These are phyloP conservation scores for Drosophila baimaii DNA, from an alignment of 1,140 invertebrate species.

Conservation along the genomic window DNA sequence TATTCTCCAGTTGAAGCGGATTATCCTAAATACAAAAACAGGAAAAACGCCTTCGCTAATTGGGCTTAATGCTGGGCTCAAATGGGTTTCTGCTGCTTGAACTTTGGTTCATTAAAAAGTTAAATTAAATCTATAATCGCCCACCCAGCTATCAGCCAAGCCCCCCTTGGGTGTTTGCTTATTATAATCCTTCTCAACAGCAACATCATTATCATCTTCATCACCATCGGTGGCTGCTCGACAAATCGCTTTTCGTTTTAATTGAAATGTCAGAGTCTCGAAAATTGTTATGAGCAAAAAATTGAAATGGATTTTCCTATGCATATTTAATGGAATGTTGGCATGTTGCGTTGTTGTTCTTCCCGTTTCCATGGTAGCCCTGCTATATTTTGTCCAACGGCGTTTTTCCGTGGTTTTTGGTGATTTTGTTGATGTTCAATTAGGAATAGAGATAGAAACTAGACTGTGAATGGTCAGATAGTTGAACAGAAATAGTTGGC, in stretches of 20 bases:
- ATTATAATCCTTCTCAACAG: constrained; percentile 41
- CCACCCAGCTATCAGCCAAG: constrained; percentile 7
- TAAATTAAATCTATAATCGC: constrained; percentile 69
- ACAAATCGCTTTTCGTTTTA: constrained; percentile 49
- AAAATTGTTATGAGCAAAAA: constrained; percentile 55
- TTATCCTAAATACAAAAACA: constrained; percentile 5
- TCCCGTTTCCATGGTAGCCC: constrained; percentile 21
- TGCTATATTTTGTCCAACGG: constrained; percentile 7
- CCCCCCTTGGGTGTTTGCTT: neutral
- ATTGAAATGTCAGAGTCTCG: constrained; percentile 62
- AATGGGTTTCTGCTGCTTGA: constrained; percentile 20
- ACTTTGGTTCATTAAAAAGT: constrained; percentile 70
- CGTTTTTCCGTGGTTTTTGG: constrained; percentile 26
- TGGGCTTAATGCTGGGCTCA: constrained; percentile 47
- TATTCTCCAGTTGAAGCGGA: neutral
- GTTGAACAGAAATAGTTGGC: constrained; percentile 9
- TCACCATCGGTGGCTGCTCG: constrained; percentile 18
- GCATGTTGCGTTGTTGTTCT: constrained; percentile 22
- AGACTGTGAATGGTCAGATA: constrained; percentile 14
- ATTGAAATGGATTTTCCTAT: constrained; percentile 44
- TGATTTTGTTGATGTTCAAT: constrained; percentile 48
- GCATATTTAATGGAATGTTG: constrained; percentile 55
- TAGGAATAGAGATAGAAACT: constrained; percentile 14
- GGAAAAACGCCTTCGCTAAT: constrained; percentile 46
- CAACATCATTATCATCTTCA: constrained; percentile 27